Evolutionary conservation across 2,888 invertebrate species (phyloP).

Genomic region (Ptychoptera albimana): DNA sequence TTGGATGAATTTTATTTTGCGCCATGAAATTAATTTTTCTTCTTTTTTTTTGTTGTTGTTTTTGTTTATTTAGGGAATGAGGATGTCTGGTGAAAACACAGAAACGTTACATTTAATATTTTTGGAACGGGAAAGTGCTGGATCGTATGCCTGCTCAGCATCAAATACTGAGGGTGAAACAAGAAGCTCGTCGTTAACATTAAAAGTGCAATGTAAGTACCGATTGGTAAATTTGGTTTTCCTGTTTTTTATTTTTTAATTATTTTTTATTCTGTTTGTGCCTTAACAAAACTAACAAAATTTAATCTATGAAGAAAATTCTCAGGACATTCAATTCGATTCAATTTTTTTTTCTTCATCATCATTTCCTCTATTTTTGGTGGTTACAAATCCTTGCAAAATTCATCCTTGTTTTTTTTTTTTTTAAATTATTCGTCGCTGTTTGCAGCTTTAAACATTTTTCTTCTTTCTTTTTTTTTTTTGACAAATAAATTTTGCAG

Average conservation of each 20-base stretch:
- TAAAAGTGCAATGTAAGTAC: slow-evolving; percentile 67
- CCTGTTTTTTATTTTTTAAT: background rate
- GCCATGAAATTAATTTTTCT: too few species aligned
- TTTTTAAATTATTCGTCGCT: too few species aligned
- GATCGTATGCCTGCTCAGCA: slow-evolving; percentile 68
- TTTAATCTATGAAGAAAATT: too few species aligned
- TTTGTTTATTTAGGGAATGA: slow-evolving; percentile 25
- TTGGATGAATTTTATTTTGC: too few species aligned
- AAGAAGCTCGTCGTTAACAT: slow-evolving; percentile 52
- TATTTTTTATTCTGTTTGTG: slow-evolving; percentile 35
- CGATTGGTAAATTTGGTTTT: background rate
- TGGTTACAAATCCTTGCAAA: too few species aligned
- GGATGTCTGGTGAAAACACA: slow-evolving; percentile 31
- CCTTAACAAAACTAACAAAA: too few species aligned
- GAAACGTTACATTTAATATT: slow-evolving; percentile 48
- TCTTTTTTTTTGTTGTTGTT: background rate
- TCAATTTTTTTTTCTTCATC: too few species aligned
- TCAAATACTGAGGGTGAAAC: slow-evolving; percentile 67
- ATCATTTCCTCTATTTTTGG: too few species aligned
- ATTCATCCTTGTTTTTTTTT: too few species aligned
- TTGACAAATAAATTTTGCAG: slow-evolving; percentile 28
- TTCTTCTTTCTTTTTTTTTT: background rate
- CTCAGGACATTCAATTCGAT: too few species aligned
- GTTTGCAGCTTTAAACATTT: background rate
- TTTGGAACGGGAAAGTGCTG: slow-evolving; percentile 52